These are phyloP conservation scores for Periparus ater DNA, from an alignment of 2,797 vertebrate genomes.

Conservation along the genomic window DNA sequence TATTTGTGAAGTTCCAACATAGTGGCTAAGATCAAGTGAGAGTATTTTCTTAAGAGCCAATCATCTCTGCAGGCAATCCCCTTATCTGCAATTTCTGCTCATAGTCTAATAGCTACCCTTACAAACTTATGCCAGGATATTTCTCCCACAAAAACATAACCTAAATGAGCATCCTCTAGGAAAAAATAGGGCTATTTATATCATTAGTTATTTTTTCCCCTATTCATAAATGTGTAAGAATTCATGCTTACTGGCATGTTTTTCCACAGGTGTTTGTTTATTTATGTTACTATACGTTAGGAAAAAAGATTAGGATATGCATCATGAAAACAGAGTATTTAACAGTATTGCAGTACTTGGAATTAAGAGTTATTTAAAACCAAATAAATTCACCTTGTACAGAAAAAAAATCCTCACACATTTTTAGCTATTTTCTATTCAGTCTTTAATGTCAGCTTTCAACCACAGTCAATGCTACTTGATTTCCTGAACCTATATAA, in stretches of 20 bases:
- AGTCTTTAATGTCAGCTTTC: neutral
- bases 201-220: neutral
- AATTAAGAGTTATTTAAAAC: too few relatives aligned
- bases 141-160: neutral
- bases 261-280: neutral
- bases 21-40: neutral
- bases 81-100: neutral
- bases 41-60: neutral
- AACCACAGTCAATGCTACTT: neutral
- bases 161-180: too few relatives aligned
- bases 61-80: neutral
- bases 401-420: neutral
- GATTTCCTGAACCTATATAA: neutral
- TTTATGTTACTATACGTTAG: neutral
- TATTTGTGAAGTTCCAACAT: neutral
- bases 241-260: neutral
- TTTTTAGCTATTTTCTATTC: neutral
- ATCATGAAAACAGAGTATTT: neutral
- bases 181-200: neutral
- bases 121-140: neutral
- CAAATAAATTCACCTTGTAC: too few relatives aligned
- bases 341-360: too few relatives aligned
- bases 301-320: neutral
- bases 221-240: rapidly evolving
- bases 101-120: neutral